Evolutionary conservation across 1,140 invertebrate species (phyloP), one percentile per base, ranked within the genome.

Genomic region (Hirudo medicinalis): DNA sequence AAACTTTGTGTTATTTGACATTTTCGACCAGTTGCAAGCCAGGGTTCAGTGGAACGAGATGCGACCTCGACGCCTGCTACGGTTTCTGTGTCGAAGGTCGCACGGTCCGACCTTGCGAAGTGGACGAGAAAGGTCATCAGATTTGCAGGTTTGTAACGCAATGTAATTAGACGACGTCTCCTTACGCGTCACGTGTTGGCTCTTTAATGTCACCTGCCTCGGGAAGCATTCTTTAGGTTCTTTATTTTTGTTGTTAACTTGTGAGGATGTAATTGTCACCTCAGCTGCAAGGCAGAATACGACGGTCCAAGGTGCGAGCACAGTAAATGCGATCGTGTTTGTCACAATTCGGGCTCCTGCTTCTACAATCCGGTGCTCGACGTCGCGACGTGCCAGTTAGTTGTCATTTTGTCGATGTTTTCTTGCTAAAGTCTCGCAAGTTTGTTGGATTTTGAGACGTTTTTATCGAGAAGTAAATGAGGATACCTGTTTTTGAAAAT

Each of bases 361-460:
- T 71, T 67, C n/a, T 53, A 78, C 20, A 43, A 74, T 55, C 40
- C 19, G 17, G 72, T 70, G 13, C 19, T 72, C 43, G 80, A 80
- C 4, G 74, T 76, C 20, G 79, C 83, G 32, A 11, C 55, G 36
- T 86, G 85, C 77, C 76, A 70, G 80, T 81, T 77, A 79, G 79
- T 76, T 68, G 9, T 74, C 70, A 8, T 29, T 22, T n/a, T 19
- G 57, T 63, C 19, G 57, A 5, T 63, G 29, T 32, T 63, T n/a
- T n/a, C n/a, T n/a, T n/a, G n/a, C n/a, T n/a, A n/a, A n/a, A n/a
- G n/a, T n/a, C n/a, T n/a, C n/a, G n/a, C n/a, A n/a, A n/a, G n/a
- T n/a, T n/a, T n/a, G n/a, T n/a, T n/a, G n/a, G n/a, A n/a, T n/a
- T n/a, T n/a, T n/a, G n/a, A n/a, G n/a, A n/a, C n/a, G n/a, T n/a